Evolutionary conservation across 1,140 invertebrate genomes (phyloP).

Genomic region (Neuroterus valhalla): DNA sequence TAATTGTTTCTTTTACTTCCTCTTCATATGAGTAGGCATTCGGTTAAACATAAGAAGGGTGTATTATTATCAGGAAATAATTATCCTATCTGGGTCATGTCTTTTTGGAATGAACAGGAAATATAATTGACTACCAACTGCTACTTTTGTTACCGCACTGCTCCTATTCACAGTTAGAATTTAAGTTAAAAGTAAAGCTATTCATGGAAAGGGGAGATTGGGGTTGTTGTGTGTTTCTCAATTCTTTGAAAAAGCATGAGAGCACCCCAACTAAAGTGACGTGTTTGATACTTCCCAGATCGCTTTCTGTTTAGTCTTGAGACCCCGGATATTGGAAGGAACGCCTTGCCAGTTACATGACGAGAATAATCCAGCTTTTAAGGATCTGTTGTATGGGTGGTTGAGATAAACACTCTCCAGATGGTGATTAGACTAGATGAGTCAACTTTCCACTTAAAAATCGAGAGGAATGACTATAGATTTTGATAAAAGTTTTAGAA

Average conservation of each 20-base stretch:
- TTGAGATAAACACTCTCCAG: constrained; percentile 5
- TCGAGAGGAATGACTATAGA: neutral
- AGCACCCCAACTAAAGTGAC: neutral
- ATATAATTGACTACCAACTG: too few species aligned
- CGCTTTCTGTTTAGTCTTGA: constrained; percentile 22
- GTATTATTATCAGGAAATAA: too few species aligned
- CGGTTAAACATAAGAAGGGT: too few species aligned
- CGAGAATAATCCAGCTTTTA: constrained; percentile 11
- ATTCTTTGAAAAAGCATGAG: neutral
- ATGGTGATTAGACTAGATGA: neutral
- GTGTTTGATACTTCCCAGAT: constrained; percentile 12
- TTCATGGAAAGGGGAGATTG: neutral
- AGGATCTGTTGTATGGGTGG: neutral
- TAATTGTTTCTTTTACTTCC: neutral
- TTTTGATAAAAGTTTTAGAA: neutral
- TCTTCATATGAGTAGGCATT: too few species aligned
- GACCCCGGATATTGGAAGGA: neutral
- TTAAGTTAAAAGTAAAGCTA: neutral
- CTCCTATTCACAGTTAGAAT: too few species aligned
- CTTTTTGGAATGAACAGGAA: too few species aligned
- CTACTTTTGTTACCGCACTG: too few species aligned
- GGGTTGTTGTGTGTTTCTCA: neutral
- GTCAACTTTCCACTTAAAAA: constrained; percentile 1
- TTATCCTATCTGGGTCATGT: too few species aligned
- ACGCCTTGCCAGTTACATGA: constrained; percentile 10